Percentiles rank a stretch among this genome's conserved stretches.
Conservation (phyloP, 2,888 invertebrate genomes). For the Trachelus tabidus region DNA sequence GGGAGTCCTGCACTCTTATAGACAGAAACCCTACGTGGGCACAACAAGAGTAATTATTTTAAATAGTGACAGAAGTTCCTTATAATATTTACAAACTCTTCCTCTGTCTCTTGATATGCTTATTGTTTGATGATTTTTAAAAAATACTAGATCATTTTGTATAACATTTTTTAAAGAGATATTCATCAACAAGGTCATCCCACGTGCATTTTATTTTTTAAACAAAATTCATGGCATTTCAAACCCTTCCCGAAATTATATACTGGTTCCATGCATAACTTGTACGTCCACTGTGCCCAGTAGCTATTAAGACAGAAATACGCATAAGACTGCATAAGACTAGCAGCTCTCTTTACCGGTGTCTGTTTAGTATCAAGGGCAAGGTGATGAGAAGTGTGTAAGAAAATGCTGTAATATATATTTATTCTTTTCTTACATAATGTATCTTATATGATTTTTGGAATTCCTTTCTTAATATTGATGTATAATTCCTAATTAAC, state of each 20-base stretch:
- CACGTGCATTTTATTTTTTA: not conserved
- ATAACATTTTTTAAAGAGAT: not conserved
- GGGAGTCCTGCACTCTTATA: constrained; percentile 51
- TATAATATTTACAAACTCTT: not conserved
- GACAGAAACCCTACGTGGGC: constrained; percentile 55
- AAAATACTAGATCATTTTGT: not conserved
- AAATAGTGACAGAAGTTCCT: not conserved
- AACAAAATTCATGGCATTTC: not conserved
- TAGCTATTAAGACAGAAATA: not conserved
- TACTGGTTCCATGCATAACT: not conserved
- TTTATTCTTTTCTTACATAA: not conserved
- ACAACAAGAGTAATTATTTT: constrained; percentile 40
- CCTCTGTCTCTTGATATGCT: not conserved
- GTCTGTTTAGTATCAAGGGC: not conserved
- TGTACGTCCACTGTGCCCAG: not conserved
- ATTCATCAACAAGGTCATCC: not conserved
- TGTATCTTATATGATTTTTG: not conserved
- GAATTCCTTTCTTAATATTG: not conserved
- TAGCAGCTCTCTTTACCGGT: not conserved
- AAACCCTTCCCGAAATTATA: not conserved
- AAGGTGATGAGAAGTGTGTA: not conserved
- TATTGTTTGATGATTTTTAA: not conserved
- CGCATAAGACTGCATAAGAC: not conserved
- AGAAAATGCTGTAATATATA: not conserved
- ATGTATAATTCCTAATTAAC: not conserved